Conservation (phyloP, 2,113 vertebrate species). For the Alaudala cheleensis region DNA sequence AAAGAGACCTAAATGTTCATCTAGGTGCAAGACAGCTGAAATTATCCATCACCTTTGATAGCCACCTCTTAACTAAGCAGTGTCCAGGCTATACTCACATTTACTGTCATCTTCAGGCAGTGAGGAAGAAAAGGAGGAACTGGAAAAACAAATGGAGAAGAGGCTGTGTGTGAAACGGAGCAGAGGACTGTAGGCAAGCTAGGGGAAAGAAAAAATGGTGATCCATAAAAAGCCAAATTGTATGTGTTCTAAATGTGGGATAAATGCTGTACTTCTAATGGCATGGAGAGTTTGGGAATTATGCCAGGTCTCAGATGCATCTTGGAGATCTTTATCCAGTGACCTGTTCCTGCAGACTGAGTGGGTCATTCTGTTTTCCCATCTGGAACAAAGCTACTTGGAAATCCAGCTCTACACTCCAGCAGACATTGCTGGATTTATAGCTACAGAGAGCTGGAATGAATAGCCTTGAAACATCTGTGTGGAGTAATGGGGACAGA, state of each 20-base stretch:
- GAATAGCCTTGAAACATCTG: background rate
- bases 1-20: background rate
- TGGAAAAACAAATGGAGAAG: background rate
- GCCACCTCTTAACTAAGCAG: background rate
- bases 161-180: background rate
- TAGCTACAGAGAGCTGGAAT: background rate
- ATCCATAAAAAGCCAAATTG: background rate
- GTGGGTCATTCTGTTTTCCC: background rate
- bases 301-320: background rate
- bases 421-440: background rate
- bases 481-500: background rate
- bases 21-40: background rate
- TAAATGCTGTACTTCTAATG: background rate
- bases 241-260: background rate
- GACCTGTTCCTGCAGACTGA: background rate
- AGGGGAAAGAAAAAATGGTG: background rate
- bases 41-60: background rate
- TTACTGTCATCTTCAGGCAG: background rate
- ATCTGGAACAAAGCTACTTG: background rate
- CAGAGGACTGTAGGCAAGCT: background rate
- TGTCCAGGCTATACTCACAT: background rate
- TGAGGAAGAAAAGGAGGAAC: background rate
- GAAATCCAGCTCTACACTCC: background rate
- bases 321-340: background rate
- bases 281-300: background rate